Evolutionary conservation across 2,888 invertebrate species (phyloP).

Genomic region (Aporophyla nigra): DNA sequence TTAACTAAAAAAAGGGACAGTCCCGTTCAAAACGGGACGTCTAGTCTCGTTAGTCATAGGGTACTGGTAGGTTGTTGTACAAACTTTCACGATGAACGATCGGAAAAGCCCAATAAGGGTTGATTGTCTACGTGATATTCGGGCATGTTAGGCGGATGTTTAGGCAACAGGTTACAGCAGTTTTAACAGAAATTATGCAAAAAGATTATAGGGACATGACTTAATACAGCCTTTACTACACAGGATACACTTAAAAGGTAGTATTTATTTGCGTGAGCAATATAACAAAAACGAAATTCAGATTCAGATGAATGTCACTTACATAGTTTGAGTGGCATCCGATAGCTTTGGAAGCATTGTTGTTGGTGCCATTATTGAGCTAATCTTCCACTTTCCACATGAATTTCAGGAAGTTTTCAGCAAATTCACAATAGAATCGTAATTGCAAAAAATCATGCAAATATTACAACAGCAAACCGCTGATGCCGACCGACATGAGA

Average conservation of each 20-base stretch:
- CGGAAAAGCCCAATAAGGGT: constrained; percentile 31
- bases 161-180: constrained; percentile 64
- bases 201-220: not conserved
- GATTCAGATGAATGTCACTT: constrained; percentile 75
- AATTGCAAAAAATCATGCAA: constrained; percentile 77
- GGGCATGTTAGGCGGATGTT: constrained; percentile 41
- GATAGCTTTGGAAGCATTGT: constrained; percentile 87
- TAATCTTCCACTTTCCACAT: constrained; percentile 80
- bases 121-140: constrained; percentile 40
- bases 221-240: not conserved
- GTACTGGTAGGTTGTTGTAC: not conserved
- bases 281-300: constrained; percentile 56
- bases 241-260: constrained; percentile 8
- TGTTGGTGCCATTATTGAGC: constrained; percentile 82
- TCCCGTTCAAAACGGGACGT: no score
- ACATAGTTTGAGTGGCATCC: constrained; percentile 88
- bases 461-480: constrained; percentile 80
- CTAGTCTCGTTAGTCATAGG: no score
- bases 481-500: constrained; percentile 84
- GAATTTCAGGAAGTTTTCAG: constrained; percentile 73
- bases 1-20: no score
- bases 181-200: not conserved
- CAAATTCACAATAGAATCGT: constrained; percentile 69
- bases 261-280: constrained; percentile 55
- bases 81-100: constrained; percentile 25